Evolutionary conservation across 2,113 vertebrate species (phyloP).

Genomic region (Urocolius indicus): DNA sequence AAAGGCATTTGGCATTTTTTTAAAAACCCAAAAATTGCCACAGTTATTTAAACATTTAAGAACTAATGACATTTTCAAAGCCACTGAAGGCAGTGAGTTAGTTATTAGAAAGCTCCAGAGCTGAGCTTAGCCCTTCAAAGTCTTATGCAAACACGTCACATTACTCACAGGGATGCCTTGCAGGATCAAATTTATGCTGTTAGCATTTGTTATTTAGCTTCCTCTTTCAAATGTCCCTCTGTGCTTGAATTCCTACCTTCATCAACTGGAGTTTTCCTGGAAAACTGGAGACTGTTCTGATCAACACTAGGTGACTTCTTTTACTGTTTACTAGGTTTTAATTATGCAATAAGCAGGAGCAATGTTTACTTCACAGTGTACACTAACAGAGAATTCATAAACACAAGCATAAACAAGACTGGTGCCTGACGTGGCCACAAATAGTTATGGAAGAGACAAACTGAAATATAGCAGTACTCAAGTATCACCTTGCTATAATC

Average conservation of each 20-base stretch:
- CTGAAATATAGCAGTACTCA: neutral
- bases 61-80: constrained; percentile 51
- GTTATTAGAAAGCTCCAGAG: constrained; percentile 17
- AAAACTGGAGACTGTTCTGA: constrained; percentile 1
- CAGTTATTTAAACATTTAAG: constrained; percentile 44
- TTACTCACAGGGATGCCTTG: neutral
- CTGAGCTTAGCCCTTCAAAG: neutral
- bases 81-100: constrained; percentile 33
- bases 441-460: neutral
- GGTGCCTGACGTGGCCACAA: neutral
- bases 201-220: constrained; percentile 49
- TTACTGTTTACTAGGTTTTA: neutral
- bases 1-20: constrained; percentile 66
- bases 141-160: neutral
- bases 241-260: constrained; percentile 34
- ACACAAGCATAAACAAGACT: neutral
- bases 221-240: constrained; percentile 28
- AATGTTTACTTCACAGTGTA: neutral
- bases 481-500: neutral
- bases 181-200: constrained; percentile 44
- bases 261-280: neutral
- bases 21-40: constrained; percentile 39
- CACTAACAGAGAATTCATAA: neutral
- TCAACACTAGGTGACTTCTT: neutral
- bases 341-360: neutral